Base-by-base conservation (phyloP, 2,888 invertebrate genomes). In the Heliconius sara region DNA sequence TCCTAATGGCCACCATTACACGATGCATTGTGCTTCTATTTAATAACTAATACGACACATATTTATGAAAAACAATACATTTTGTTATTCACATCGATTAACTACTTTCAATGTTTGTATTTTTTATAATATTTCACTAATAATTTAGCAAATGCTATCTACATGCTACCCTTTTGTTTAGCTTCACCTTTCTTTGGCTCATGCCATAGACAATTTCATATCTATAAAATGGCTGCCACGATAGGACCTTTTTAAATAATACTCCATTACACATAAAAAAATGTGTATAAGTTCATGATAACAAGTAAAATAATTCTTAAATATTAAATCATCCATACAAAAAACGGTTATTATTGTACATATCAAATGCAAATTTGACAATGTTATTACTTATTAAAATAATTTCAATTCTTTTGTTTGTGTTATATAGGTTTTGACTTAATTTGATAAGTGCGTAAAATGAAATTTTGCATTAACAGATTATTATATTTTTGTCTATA, bases 1-100 rank as follows among this genome's bases (percentile, higher is more conserved):
- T 92, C 89, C 87, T 95, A 95, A 95, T 95, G 95, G 95, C 95
- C 94, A 94, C 95, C 95, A 95, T 95, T 94, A 94, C 94, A 95
- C 93, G 93, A 93, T 92, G 93, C 94, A 93, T 92, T 93, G 92
- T 91, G 89, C 89, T 91, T 92, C 92, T 93, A 91, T 91, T 90
- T 91, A 89, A 78, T 85, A 88, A 89, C 88, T 87, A 88, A 81
- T 86, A 86, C 83, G 84, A 85, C 88, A 87, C 88, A 89, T 88
- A 86, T 84, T 83, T 85, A 84, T 85, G 86, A 84, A 83, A 86
- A 88, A 82, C 85, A 85, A 83, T 85, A 86, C 85, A 83, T 85
- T 88, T 90, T 91, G 89, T 89, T 84, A 86, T 84, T 83, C 86
- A 79, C 86, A 88, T 83, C 81, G 83, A 87, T 85, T 87, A 89